Conservation (phyloP, 2,797 vertebrate species). For the Antennarius maculatus region DNA sequence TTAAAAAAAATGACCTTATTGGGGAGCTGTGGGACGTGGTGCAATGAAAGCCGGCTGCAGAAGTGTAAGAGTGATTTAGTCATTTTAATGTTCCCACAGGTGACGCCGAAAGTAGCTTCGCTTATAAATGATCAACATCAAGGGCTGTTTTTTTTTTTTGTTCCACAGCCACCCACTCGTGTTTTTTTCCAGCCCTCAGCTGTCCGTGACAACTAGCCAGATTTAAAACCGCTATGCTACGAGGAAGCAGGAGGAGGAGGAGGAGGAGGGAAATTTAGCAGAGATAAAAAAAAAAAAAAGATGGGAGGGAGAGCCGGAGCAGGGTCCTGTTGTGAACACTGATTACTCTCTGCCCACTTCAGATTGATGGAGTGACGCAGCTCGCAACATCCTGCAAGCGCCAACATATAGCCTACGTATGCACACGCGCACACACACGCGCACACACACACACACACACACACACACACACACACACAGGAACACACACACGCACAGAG, state of each 20-base stretch:
- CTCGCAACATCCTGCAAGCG: conserved; percentile 41
- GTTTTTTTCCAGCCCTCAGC: conserved; percentile 18
- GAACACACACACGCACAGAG: conserved; percentile 7
- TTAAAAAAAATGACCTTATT: background rate
- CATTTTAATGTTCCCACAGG: conserved; percentile 16
- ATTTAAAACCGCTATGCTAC: conserved; percentile 40
- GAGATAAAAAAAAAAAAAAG: conserved; percentile 50
- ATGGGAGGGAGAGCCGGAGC: conserved; percentile 52
- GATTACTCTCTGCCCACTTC: conserved; percentile 77
- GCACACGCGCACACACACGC: conserved; percentile 16
- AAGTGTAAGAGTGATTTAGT: conserved; percentile 9
- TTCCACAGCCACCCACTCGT: conserved; percentile 22
- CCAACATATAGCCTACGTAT: conserved; percentile 8
- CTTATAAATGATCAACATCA: conserved; percentile 32
- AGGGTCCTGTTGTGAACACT: conserved; percentile 76
- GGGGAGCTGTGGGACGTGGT: background rate
- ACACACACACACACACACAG: conserved; percentile 18
- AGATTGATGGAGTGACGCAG: conserved; percentile 76
- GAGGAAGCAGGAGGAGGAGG: conserved; percentile 17
- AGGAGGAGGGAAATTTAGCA: conserved; percentile 61
- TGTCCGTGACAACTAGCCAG: conserved; percentile 21
- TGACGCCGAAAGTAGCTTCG: conserved; percentile 16
- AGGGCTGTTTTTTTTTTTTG: conserved; percentile 3
- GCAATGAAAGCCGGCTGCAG: background rate
- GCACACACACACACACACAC: conserved; percentile 6